Percentiles rank a stretch among this genome's conserved stretches.
These are phyloP conservation scores for Neoascia interrupta DNA, from an alignment of 2,888 invertebrate genomes.

Conservation along the genomic window DNA sequence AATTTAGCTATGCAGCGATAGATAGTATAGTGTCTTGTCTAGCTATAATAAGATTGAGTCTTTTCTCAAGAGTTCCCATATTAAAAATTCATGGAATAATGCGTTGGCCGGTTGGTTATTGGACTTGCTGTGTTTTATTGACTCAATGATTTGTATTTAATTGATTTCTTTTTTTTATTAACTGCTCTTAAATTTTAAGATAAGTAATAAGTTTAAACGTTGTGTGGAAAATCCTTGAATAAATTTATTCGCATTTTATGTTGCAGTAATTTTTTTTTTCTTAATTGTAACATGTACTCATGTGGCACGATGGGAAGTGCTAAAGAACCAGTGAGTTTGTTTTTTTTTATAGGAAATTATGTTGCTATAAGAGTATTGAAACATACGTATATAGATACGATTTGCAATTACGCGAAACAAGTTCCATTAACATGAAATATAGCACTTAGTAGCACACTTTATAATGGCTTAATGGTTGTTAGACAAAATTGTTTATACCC, in stretches of 20 bases:
- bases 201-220: conserved; percentile 18
- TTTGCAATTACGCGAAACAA: conserved; percentile 61
- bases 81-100: conserved; percentile 44
- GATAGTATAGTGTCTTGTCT: too few species aligned
- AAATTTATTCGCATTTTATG: conserved; percentile 46
- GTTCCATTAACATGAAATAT: conserved; percentile 67
- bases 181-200: background rate
- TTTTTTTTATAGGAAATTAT: conserved; percentile 48
- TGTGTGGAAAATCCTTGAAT: conserved; percentile 47
- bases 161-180: conserved; percentile 24
- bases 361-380: conserved; percentile 27
- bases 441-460: conserved; percentile 58
- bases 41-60: too few species aligned
- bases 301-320: conserved; percentile 9
- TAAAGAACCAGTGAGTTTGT: conserved; percentile 45
- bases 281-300: too few species aligned
- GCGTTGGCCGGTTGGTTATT: conserved; percentile 21
- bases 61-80: conserved; percentile 50
- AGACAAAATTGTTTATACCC: conserved; percentile 54
- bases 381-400: background rate
- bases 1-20: background rate
- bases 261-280: conserved; percentile 46
- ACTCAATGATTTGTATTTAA: conserved; percentile 51
- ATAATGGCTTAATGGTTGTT: conserved; percentile 51
- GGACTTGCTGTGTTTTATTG: conserved; percentile 23